Evolutionary conservation across 2,888 invertebrate genomes (phyloP).

Genomic region (Matsumyia berberina): DNA sequence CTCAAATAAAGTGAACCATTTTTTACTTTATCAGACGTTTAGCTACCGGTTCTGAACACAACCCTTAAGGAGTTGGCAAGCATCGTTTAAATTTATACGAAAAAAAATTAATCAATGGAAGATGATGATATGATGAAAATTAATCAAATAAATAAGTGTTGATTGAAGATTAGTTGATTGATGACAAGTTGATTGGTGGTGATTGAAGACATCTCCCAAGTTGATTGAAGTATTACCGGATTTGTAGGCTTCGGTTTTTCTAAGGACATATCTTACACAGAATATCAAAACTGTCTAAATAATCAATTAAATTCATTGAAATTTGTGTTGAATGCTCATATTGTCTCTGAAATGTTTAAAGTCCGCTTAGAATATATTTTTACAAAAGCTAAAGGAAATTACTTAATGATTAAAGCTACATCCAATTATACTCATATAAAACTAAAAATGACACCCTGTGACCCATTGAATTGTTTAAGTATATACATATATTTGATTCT

Average conservation of each 20-base stretch:
- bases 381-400: background rate
- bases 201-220: slow-evolving; percentile 10
- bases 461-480: slow-evolving; percentile 17
- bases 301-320: slow-evolving; percentile 13
- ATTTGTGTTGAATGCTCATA: slow-evolving; percentile 31
- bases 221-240: slow-evolving; percentile 13
- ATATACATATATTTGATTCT: background rate
- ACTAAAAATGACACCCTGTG: background rate
- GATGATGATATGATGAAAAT: too few relatives aligned
- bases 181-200: background rate
- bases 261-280: slow-evolving; percentile 15
- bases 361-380: background rate
- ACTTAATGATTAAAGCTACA: background rate
- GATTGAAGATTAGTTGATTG: background rate
- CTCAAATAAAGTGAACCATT: background rate
- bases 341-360: slow-evolving; percentile 53
- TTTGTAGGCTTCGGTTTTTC: background rate
- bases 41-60: background rate
- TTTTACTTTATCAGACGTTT: background rate
- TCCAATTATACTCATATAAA: background rate
- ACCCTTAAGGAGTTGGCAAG: background rate
- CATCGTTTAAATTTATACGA: background rate
- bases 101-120: too few relatives aligned
- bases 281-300: slow-evolving; percentile 18
- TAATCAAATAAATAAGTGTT: slow-evolving; percentile 9